These are phyloP conservation scores for Stenodera caucasica DNA, from an alignment of 2,888 invertebrate species.

Conservation along the genomic window DNA sequence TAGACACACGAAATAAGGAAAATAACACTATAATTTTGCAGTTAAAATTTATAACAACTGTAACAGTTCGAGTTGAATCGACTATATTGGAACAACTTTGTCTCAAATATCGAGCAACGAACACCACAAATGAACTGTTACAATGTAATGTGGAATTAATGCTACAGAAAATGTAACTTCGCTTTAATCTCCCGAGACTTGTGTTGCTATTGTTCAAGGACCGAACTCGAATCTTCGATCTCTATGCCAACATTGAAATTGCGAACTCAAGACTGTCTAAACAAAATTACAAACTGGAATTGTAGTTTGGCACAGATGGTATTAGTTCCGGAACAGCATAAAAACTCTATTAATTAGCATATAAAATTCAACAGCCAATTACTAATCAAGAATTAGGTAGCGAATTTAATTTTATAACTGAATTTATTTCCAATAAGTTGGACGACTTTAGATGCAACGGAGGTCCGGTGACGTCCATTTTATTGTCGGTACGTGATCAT, in stretches of 20 bases:
- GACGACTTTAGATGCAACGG: background rate
- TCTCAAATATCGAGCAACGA: background rate
- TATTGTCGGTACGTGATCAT: conserved; percentile 15
- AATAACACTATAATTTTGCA: too few relatives aligned
- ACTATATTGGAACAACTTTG: background rate
- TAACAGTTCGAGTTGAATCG: background rate
- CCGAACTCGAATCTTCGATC: background rate
- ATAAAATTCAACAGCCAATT: too few relatives aligned
- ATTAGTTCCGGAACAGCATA: too few relatives aligned
- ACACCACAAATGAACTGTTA: background rate
- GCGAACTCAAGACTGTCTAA: background rate
- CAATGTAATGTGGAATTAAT: background rate
- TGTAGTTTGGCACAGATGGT: background rate
- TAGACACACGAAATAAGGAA: too few relatives aligned
- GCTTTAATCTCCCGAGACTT: background rate
- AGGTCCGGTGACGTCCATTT: background rate
- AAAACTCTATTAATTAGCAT: too few relatives aligned
- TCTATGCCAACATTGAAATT: background rate
- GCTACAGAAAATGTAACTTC: background rate
- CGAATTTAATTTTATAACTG: too few relatives aligned
- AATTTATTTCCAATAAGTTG: background rate
- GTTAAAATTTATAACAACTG: background rate
- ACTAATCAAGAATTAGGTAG: too few relatives aligned
- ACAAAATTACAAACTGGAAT: background rate
- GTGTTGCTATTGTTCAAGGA: background rate